These are phyloP conservation scores for Sceloporus tristichus DNA, from an alignment of 2,113 vertebrate species.

Conservation along the genomic window DNA sequence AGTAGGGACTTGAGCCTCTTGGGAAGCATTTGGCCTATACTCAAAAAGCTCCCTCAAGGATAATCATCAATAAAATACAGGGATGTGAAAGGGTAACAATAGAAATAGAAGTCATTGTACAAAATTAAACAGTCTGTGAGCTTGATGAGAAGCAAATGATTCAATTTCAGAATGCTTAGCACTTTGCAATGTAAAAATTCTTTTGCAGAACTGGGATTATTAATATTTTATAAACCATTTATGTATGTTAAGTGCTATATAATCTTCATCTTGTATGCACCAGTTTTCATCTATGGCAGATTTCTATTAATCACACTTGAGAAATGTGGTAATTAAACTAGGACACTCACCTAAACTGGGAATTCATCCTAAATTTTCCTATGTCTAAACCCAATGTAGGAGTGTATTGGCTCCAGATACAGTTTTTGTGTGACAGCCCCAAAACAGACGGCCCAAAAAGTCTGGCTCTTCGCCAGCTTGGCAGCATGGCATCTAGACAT, in stretches of 20 bases:
- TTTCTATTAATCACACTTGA: not conserved
- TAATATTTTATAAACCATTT: constrained; percentile 4
- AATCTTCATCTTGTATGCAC: not conserved
- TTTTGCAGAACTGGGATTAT: not conserved
- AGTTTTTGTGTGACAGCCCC: no score
- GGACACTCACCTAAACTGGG: not conserved
- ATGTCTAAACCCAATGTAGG: not conserved
- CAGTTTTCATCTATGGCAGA: not conserved
- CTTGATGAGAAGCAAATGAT: constrained; percentile 9
- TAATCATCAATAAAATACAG: constrained; percentile 1
- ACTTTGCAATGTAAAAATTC: constrained; percentile 28
- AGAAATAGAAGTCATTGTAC: not conserved
- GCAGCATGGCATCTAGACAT: no score
- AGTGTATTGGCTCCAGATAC: no score
- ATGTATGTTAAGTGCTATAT: not conserved
- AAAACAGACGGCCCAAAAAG: no score
- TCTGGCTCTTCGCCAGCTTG: no score
- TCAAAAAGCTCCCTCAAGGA: constrained; percentile 22
- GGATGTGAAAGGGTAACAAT: constrained; percentile 31
- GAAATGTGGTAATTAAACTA: not conserved
- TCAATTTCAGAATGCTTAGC: constrained; percentile 5
- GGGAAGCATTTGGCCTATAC: not conserved
- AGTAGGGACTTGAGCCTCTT: not conserved
- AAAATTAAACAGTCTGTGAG: not conserved
- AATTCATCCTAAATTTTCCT: not conserved